phyloP scores from a whole-genome alignment of 2,797 vertebrate species.

The Numenius phaeopus region DNA sequence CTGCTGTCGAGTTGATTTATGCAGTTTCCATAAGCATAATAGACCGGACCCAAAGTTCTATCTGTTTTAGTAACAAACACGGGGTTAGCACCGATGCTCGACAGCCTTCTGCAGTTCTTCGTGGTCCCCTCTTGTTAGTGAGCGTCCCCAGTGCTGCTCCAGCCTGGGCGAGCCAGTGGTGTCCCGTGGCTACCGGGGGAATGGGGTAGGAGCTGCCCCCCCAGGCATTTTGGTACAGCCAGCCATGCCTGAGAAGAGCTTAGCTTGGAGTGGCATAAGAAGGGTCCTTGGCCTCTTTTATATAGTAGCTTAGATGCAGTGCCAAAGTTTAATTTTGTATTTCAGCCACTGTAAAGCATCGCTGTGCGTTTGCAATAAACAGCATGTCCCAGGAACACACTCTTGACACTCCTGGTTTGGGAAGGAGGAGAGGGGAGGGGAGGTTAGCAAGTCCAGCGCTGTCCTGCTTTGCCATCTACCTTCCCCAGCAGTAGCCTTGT shows the following conservation, averaged over 20 bases:
- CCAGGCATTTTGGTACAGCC: neutral
- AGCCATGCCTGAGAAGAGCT: neutral
- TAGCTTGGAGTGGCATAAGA: neutral
- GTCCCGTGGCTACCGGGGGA: neutral
- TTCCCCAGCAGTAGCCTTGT: neutral
- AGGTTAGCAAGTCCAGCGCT: neutral
- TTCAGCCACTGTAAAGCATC: neutral
- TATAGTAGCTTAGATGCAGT: neutral
- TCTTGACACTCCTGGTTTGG: neutral
- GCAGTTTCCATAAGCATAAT: neutral
- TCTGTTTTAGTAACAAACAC: neutral
- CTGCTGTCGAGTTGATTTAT: neutral
- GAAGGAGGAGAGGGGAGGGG: neutral
- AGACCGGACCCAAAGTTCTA: neutral
- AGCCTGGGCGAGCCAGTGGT: neutral
- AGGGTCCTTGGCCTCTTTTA: neutral
- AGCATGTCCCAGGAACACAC: neutral
- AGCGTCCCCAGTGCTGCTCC: neutral
- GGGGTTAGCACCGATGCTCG: neutral
- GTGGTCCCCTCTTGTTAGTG: rapidly evolving
- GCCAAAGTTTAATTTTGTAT: neutral
- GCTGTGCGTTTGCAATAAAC: neutral
- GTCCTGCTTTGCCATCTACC: neutral
- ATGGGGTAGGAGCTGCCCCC: neutral
- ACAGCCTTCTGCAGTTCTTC: neutral